These are phyloP conservation scores for Vanessa atalanta DNA, from an alignment of 1,140 invertebrate genomes.

Conservation along the genomic window DNA sequence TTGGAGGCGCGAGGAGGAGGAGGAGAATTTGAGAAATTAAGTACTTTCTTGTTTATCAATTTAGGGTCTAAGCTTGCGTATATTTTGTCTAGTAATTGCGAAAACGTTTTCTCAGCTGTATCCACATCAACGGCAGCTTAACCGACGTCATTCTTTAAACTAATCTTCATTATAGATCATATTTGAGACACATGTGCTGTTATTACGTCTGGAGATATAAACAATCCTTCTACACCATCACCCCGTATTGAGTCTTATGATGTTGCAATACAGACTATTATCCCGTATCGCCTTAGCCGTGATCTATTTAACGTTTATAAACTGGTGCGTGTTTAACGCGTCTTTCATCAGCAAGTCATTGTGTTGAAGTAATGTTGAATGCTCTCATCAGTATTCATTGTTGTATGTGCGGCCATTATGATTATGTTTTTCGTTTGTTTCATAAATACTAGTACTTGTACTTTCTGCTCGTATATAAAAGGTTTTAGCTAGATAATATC, in stretches of 20 bases:
- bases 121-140: not conserved
- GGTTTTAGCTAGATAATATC: not conserved
- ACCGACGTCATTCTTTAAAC: slow-evolving; percentile 7
- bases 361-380: slow-evolving; percentile 18
- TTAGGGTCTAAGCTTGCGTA: no score
- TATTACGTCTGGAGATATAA: slow-evolving; percentile 6
- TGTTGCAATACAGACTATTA: not conserved
- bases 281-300: not conserved
- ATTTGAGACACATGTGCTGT: slow-evolving; percentile 9
- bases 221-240: not conserved
- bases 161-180: slow-evolving; percentile 21
- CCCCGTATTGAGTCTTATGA: not conserved
- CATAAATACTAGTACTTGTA: slow-evolving; percentile 5
- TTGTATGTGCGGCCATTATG: not conserved
- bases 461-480: not conserved
- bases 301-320: slow-evolving; percentile 27
- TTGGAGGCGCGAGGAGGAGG: no score
- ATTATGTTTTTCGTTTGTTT: slow-evolving; percentile 19
- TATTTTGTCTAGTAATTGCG: not conserved
- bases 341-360: slow-evolving; percentile 28
- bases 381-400: slow-evolving; percentile 19
- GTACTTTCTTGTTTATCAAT: no score
- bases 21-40: no score
- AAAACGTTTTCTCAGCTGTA: slow-evolving; percentile 5
- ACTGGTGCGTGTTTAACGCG: slow-evolving; percentile 18